Base-by-base conservation (phyloP, 2,797 vertebrate genomes). In the Knipowitschia caucasica region DNA sequence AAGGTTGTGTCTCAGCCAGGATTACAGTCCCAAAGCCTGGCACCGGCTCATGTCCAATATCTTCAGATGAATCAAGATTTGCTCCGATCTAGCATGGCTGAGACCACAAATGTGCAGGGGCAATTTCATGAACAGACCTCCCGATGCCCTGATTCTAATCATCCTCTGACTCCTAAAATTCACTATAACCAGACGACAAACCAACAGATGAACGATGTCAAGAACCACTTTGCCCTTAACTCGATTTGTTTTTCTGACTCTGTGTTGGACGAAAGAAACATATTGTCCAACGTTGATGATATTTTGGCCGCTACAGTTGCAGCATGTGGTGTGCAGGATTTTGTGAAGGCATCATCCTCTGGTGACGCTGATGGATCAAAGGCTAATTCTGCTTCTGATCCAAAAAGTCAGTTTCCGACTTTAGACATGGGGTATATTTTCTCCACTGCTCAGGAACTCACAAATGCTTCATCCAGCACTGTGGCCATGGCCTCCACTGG, bases 231-330 rank as follows among this genome's bases (percentile, higher is more conserved):
- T 88, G 87, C 92, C 60, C 92, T 98, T 42, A 94, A 93, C 86
- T 95, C 95, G 29, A 94, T 98, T 81, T 98, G 95, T 83, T 99
- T 99, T 58, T 91, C 95, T 17, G 96, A 99, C 54, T 94, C 95
- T 1, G 94, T 98, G 84, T 88, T 99, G 20, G 97, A 98, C 72
- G 97, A 99, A 47, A 92, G 95, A 76, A 95, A 92, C 81, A 98
- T 99, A 82, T 87, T 99, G 63, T 98, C 96, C 74, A 98, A 96
- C 0, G 95, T 98, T 23, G 94, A 98, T 62, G 97, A 99, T 79
- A 99, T 99, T 53, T 88, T 99, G 57, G 95, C 97, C 75, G 97
- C 95, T 56, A 98, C 95, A 0, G 97, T 94, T 59, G 96, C 93
- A 34, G 95, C 94, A 49, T 98, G 96, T 80, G 95, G 94, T 1